phyloP scores from a whole-genome alignment of 2,113 vertebrate genomes.

The Thomomys bottae region DNA sequence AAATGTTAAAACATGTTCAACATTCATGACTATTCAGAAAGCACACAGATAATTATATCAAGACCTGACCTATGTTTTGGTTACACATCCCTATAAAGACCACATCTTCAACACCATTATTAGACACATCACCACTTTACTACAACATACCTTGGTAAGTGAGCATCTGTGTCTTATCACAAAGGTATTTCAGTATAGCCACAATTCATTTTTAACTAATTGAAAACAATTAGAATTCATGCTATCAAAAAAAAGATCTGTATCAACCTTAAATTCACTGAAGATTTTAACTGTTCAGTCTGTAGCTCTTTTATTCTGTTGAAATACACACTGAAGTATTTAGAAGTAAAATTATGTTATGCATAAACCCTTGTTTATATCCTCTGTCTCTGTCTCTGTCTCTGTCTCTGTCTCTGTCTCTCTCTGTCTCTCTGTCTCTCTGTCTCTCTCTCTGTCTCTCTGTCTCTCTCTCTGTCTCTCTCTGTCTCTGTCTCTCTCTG shows the following conservation, averaged over 20 bases:
- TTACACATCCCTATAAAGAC: not conserved
- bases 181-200: not conserved
- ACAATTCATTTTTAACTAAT: not conserved
- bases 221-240: conserved; percentile 14
- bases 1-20: not conserved
- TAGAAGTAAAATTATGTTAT: not conserved
- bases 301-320: not conserved
- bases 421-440: no score
- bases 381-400: no score
- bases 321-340: not conserved
- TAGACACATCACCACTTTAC: not conserved
- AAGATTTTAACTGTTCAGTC: not conserved
- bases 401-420: no score
- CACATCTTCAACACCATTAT: not conserved
- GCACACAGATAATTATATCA: not conserved
- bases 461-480: no score
- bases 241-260: not conserved
- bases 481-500: no score
- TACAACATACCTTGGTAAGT: not conserved
- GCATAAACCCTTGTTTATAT: not conserved
- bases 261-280: not conserved
- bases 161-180: not conserved
- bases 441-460: no score
- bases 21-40: not conserved
- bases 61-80: not conserved